These are phyloP conservation scores for Serilophus lunatus DNA, from an alignment of 2,113 vertebrate species.

Conservation along the genomic window DNA sequence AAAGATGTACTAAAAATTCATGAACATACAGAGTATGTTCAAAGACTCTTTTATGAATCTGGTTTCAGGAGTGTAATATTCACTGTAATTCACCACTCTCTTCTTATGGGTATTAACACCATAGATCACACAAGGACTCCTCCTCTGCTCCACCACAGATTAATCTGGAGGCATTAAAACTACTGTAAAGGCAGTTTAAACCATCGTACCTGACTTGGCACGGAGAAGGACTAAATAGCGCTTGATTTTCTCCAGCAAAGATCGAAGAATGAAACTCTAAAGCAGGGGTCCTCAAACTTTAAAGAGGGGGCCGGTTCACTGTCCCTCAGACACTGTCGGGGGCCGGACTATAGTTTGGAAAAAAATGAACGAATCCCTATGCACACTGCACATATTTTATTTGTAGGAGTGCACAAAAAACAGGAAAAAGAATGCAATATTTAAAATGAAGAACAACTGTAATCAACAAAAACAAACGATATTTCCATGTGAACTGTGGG, in stretches of 20 bases:
- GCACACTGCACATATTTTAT: too few relatives aligned
- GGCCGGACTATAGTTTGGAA: too few relatives aligned
- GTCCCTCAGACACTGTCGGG: too few relatives aligned
- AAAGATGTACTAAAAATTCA: not conserved
- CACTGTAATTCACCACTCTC: not conserved
- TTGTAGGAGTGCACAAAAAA: too few relatives aligned
- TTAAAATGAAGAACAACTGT: too few relatives aligned
- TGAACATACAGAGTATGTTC: not conserved
- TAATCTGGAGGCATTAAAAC: not conserved
- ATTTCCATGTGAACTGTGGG: too few relatives aligned
- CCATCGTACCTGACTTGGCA: not conserved
- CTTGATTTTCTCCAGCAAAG: not conserved
- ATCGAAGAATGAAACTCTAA: not conserved
- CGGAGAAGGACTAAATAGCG: not conserved
- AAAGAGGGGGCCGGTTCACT: too few relatives aligned
- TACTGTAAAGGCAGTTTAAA: not conserved
- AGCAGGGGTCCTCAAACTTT: too few relatives aligned
- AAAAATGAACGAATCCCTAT: too few relatives aligned
- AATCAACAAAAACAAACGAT: too few relatives aligned
- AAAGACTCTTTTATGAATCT: not conserved
- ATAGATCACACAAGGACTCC: not conserved
- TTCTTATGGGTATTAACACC: not conserved
- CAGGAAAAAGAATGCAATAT: too few relatives aligned
- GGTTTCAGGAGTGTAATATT: not conserved
- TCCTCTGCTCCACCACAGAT: not conserved